phyloP scores from a whole-genome alignment of 2,797 vertebrate species.

The Hydrocynus forskahlii region DNA sequence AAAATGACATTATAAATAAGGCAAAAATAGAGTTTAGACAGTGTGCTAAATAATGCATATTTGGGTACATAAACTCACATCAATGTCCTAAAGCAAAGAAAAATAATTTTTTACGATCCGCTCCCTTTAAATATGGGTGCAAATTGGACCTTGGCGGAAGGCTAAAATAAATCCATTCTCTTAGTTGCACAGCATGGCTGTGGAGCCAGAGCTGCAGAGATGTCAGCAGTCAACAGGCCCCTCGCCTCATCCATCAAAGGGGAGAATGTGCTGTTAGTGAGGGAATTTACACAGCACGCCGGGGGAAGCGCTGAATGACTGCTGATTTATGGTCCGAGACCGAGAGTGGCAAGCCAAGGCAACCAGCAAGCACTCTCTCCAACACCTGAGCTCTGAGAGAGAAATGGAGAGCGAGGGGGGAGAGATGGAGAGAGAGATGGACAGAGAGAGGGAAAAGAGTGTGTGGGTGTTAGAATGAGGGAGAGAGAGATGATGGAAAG shows the following conservation, averaged over 20 bases:
- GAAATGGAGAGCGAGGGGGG: constrained; percentile 68
- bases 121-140: constrained; percentile 31
- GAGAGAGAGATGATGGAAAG: constrained; percentile 7
- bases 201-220: constrained; percentile 46
- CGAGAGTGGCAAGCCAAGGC: constrained; percentile 68
- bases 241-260: constrained; percentile 75
- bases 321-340: constrained; percentile 77
- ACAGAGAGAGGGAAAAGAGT: neutral
- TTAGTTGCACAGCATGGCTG: constrained; percentile 40
- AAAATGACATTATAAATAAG: no score
- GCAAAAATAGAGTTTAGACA: no score
- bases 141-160: constrained; percentile 40
- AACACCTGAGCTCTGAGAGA: constrained; percentile 76
- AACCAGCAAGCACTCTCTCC: constrained; percentile 71
- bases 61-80: neutral
- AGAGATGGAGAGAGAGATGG: constrained; percentile 41
- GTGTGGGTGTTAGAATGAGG: constrained; percentile 1
- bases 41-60: no score
- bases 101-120: neutral
- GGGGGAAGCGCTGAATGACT: constrained; percentile 79
- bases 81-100: neutral
- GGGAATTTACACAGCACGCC: constrained; percentile 76
- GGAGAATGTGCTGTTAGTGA: constrained; percentile 70
- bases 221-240: constrained; percentile 67
- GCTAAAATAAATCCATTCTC: constrained; percentile 51